phyloP scores from a whole-genome alignment of 1,140 invertebrate genomes.

The Conus betulinus region DNA sequence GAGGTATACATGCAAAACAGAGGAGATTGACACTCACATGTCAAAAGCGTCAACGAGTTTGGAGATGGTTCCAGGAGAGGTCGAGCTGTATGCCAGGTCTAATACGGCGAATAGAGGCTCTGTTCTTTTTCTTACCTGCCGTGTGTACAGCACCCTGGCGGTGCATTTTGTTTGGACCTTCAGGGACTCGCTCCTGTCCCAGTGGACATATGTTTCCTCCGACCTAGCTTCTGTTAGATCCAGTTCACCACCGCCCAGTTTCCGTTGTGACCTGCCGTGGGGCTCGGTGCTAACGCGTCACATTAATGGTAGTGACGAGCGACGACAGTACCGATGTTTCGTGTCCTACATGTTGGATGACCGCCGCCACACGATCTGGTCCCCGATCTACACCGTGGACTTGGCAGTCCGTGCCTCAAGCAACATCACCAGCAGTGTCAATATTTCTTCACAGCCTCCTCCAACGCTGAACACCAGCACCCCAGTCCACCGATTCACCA shows the following conservation, averaged over 20 bases:
- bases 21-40: background rate
- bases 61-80: background rate
- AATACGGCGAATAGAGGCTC: background rate
- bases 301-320: background rate
- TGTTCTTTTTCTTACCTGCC: background rate
- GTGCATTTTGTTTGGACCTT: background rate
- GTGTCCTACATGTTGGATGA: background rate
- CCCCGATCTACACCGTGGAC: background rate
- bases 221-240: background rate
- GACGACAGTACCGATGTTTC: background rate
- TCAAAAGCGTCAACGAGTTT: background rate
- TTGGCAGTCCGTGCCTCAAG: background rate
- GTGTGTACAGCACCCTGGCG: background rate
- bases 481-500: background rate
- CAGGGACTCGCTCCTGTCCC: background rate
- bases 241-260: background rate
- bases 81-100: background rate
- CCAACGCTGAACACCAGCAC: background rate
- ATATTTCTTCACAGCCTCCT: no score
- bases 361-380: background rate
- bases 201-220: background rate
- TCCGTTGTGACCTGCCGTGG: background rate
- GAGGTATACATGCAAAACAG: background rate
- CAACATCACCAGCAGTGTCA: no score
- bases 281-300: background rate